A percentile compares a stretch with the other conserved stretches of the same genome.
These are phyloP conservation scores for Limnephilus auricula DNA, from an alignment of 2,888 invertebrate genomes.

Conservation along the genomic window DNA sequence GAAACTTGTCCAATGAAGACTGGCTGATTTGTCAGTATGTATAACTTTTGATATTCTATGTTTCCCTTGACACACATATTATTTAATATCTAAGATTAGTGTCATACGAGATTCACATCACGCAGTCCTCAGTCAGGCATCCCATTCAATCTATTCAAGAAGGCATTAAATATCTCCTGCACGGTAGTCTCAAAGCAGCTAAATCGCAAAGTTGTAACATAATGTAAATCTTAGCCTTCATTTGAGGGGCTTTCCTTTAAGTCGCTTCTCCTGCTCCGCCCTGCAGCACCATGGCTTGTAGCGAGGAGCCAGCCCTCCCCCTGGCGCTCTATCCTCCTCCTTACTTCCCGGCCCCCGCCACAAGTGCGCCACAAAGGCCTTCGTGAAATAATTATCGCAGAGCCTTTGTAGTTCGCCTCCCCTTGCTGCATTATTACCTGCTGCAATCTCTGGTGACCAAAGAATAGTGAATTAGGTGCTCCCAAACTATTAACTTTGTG, in stretches of 20 bases:
- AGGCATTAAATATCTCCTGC: background rate
- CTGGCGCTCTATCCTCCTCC: background rate
- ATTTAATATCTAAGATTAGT: background rate
- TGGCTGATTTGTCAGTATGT: no score
- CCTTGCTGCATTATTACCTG: background rate
- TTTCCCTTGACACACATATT: background rate
- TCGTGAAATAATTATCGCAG: conserved; percentile 18
- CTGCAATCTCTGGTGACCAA: background rate
- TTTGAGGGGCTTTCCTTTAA: conserved; percentile 15
- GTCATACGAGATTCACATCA: background rate
- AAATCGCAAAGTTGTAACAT: background rate
- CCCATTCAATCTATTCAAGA: background rate
- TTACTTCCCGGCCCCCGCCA: background rate
- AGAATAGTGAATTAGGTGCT: background rate
- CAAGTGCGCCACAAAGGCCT: background rate
- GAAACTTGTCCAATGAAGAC: no score
- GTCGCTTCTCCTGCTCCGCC: background rate
- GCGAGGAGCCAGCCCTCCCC: background rate
- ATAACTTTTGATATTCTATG: no score
- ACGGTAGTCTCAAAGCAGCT: background rate
- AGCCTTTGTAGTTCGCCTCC: conserved; percentile 7
- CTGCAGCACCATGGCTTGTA: background rate
- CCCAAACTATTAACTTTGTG: background rate
- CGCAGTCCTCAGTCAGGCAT: background rate
- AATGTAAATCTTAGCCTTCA: background rate